A percentile compares a stretch with the other conserved stretches of the same genome.
phyloP scores from a whole-genome alignment of 2,797 vertebrate genomes.

The Merluccius polli region DNA sequence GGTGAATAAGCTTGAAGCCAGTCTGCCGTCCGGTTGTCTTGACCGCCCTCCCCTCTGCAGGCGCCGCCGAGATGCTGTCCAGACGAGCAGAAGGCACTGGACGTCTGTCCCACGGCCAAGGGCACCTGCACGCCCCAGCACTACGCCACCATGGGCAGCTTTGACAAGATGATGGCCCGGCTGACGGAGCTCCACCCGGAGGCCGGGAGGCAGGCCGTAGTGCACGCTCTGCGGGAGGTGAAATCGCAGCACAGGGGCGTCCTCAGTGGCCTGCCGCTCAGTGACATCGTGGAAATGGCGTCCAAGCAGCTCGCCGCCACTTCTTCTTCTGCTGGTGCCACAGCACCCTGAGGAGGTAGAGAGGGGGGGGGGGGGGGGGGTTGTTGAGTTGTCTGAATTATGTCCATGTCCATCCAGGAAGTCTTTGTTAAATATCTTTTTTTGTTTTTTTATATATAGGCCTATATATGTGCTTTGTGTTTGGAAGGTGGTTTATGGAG shows the following conservation, averaged over 20 bases:
- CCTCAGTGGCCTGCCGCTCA: conserved; percentile 57
- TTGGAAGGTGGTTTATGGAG: too few species aligned
- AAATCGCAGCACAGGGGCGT: conserved; percentile 37
- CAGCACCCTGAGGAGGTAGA: neutral
- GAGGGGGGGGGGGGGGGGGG: too few species aligned
- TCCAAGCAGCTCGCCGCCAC: conserved; percentile 56
- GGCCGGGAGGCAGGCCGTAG: conserved; percentile 39
- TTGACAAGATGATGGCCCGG: conserved; percentile 58
- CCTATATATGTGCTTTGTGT: too few species aligned
- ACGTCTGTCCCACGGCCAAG: conserved; percentile 40
- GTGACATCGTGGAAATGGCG: conserved; percentile 60
- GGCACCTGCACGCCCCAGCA: conserved; percentile 56
- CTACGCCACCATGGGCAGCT: conserved; percentile 60
- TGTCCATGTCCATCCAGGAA: too few species aligned
- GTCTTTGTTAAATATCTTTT: too few species aligned
- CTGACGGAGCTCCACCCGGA: conserved; percentile 56
- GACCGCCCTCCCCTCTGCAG: neutral
- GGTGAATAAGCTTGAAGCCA: neutral
- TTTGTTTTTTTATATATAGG: too few species aligned
- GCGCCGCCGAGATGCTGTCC: conserved; percentile 21
- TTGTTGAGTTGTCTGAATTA: too few species aligned
- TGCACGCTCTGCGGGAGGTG: conserved; percentile 59
- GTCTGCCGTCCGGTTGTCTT: neutral
- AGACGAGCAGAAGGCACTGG: conserved; percentile 37
- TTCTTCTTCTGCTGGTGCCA: neutral